A percentile compares a stretch with the other conserved stretches of the same genome.
These are phyloP conservation scores for Xenopus laevis DNA, from an alignment of 2,113 vertebrate species.

Conservation along the genomic window DNA sequence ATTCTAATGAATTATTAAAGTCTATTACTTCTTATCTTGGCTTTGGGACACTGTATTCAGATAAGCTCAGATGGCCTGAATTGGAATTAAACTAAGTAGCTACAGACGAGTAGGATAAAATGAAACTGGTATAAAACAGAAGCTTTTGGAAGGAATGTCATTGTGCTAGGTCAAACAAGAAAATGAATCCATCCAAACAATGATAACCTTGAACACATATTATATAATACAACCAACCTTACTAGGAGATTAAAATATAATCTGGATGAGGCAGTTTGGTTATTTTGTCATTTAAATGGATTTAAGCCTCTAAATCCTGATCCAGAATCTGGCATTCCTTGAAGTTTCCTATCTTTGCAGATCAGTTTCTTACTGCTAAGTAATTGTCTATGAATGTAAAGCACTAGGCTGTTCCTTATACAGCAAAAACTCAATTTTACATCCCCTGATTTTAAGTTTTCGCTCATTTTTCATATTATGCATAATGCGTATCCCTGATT, in stretches of 20 bases:
- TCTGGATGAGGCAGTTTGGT: slow-evolving; percentile 37
- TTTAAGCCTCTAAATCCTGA: slow-evolving; percentile 40
- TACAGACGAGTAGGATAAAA: slow-evolving; percentile 1
- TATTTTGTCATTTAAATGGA: slow-evolving; percentile 33
- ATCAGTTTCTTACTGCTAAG: too few relatives aligned
- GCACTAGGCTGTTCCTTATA: too few relatives aligned
- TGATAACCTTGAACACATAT: slow-evolving; percentile 36
- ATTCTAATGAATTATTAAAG: too few relatives aligned
- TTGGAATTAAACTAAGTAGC: slow-evolving; percentile 9
- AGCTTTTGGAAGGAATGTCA: slow-evolving; percentile 10
- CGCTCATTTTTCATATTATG: too few relatives aligned
- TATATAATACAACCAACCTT: slow-evolving; percentile 36
- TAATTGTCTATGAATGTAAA: too few relatives aligned
- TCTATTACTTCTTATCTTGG: too few relatives aligned
- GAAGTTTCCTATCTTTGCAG: neutral
- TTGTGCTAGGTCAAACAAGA: slow-evolving; percentile 5
- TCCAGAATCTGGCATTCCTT: slow-evolving; percentile 28
- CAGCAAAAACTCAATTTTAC: too few relatives aligned
- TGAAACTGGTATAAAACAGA: neutral
- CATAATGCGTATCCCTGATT: too few relatives aligned
- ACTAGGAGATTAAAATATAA: slow-evolving; percentile 38
- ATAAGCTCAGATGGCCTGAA: slow-evolving; percentile 3
- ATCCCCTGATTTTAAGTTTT: too few relatives aligned
- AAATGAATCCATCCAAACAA: slow-evolving; percentile 11
- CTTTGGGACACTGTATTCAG: too few relatives aligned